Percentiles rank a stretch among this genome's conserved stretches.
Conservation (phyloP, 2,888 invertebrate genomes). For the Eupithecia dodoneata region DNA sequence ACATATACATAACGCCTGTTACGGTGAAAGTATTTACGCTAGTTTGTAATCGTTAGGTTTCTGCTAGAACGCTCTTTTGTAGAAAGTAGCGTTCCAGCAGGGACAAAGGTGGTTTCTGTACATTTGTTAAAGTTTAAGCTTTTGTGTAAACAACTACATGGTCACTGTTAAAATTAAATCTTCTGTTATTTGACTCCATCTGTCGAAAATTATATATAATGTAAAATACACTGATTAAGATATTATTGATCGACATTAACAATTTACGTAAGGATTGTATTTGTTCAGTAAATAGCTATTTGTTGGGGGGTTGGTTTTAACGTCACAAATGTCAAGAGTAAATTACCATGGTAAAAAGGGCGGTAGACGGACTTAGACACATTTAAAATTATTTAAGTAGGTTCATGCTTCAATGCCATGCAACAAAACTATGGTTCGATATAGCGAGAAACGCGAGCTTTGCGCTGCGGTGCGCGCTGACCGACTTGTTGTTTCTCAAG, state of each 20-base stretch:
- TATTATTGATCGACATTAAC: conserved; percentile 42
- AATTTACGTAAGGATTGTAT: conserved; percentile 45
- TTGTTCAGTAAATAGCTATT: conserved; percentile 52
- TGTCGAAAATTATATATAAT: conserved; percentile 44
- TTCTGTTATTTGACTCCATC: conserved; percentile 57
- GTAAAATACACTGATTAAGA: conserved; percentile 45
- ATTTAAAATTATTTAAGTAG: conserved; percentile 55
- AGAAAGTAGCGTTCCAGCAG: conserved; percentile 56
- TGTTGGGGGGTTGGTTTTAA: conserved; percentile 47
- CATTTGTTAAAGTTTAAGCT: conserved; percentile 71
- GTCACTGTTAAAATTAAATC: conserved; percentile 62
- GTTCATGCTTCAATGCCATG: conserved; percentile 72
- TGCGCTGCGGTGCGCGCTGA: conserved; percentile 60
- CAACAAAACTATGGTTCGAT: conserved; percentile 62
- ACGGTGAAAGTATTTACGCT: conserved; percentile 62
- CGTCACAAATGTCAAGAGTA: conserved; percentile 55
- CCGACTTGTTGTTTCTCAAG: conserved; percentile 72
- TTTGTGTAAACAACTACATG: conserved; percentile 59
- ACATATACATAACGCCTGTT: conserved; percentile 73
- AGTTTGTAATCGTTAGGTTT: conserved; percentile 61
- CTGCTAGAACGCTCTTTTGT: conserved; percentile 57
- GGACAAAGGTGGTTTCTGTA: conserved; percentile 59
- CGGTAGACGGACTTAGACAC: conserved; percentile 55
- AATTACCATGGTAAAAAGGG: conserved; percentile 56
- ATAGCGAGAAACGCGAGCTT: conserved; percentile 57